Evolutionary conservation across 2,797 vertebrate genomes (phyloP).

Genomic region (Emys orbicularis): DNA sequence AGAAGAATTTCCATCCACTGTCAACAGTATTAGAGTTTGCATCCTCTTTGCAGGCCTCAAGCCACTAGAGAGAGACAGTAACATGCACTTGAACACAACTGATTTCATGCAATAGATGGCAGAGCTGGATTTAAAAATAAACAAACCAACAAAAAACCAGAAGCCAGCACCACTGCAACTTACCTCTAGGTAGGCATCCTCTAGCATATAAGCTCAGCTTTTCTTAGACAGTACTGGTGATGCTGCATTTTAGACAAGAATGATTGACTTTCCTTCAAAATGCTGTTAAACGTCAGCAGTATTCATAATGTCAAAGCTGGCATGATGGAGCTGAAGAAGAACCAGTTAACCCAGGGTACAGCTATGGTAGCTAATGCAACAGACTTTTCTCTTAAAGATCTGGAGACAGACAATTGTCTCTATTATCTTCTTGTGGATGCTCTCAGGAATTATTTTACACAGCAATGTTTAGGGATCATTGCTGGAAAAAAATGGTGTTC

Average conservation of each 20-base stretch:
- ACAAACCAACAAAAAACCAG: no score
- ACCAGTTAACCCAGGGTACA: background rate
- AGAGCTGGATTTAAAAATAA: background rate
- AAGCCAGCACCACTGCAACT: background rate
- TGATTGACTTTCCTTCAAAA: conserved; percentile 1
- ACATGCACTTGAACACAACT: background rate
- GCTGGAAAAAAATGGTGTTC: no score
- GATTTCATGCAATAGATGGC: conserved; percentile 3
- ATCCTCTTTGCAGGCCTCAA: background rate
- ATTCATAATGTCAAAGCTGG: conserved; percentile 46
- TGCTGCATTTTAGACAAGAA: background rate
- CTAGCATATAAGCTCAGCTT: background rate
- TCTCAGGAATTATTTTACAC: background rate
- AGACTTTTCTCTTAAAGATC: background rate
- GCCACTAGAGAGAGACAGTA: background rate
- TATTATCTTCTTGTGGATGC: background rate
- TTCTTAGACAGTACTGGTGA: background rate
- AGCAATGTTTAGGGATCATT: background rate
- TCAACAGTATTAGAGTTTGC: background rate
- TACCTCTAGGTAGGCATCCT: background rate
- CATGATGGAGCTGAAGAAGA: background rate
- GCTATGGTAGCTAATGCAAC: background rate
- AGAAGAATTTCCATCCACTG: background rate
- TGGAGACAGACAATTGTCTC: background rate
- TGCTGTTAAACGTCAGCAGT: conserved; percentile 19